These are phyloP conservation scores for Drosophila truncata DNA, from an alignment of 1,140 invertebrate species.

Conservation along the genomic window DNA sequence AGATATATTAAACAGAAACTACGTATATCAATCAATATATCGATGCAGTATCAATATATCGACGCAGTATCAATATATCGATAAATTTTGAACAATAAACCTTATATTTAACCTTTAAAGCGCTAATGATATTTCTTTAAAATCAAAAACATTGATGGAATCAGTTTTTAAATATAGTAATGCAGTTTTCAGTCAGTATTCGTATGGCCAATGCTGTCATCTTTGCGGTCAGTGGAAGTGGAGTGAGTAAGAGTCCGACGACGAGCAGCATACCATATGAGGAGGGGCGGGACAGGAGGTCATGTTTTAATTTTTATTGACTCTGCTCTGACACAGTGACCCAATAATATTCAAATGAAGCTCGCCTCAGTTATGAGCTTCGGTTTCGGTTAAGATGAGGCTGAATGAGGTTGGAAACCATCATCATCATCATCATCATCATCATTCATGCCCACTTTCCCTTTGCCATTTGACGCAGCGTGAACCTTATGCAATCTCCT, in stretches of 20 bases:
- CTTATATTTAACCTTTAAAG: not conserved
- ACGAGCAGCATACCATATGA: not conserved
- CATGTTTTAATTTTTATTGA: slow-evolving; percentile 65
- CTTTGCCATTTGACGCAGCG: slow-evolving; percentile 47
- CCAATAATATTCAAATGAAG: slow-evolving; percentile 73
- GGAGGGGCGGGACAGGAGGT: slow-evolving; percentile 8
- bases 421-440: not conserved
- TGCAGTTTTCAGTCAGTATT: not conserved
- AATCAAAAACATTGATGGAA: not conserved
- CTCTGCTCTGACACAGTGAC: slow-evolving; percentile 73
- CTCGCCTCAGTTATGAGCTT: slow-evolving; percentile 2
- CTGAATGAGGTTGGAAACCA: slow-evolving; percentile 12
- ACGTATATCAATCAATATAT: too few species aligned
- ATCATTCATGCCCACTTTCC: slow-evolving; percentile 32
- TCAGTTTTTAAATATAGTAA: not conserved
- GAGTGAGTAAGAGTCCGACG: slow-evolving; percentile 18
- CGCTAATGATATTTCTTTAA: not conserved
- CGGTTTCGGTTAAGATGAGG: not conserved
- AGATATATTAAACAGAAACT: too few species aligned
- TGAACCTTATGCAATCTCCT: slow-evolving; percentile 45
- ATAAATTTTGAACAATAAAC: not conserved
- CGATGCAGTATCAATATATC: not conserved
- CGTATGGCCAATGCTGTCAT: slow-evolving; percentile 2
- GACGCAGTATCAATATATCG: not conserved
- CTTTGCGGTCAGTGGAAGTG: not conserved